Base-by-base conservation (phyloP, 2,797 vertebrate species). In the Vireo griseus region DNA sequence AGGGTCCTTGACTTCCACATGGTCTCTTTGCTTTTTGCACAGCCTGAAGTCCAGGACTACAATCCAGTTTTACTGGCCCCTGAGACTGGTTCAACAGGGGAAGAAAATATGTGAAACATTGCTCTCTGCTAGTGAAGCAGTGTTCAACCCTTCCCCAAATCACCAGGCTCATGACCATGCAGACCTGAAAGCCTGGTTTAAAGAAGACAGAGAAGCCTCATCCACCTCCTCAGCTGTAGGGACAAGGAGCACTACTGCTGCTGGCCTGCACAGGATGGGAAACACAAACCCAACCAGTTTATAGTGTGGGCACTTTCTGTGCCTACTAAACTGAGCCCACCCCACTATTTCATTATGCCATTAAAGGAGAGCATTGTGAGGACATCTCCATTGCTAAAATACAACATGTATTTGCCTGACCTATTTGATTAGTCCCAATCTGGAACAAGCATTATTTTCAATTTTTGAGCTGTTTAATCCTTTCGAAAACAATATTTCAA, bases 401-500 rank as follows among this genome's bases (percentile, higher is more conserved):
- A 63, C 22, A 79, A 76, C 6, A 35, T 4, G 1, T 12, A 26
- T 88, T 69, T 69, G 40, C 16, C 63, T 73, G 63, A 72, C 18
- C 12, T 52, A 48, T 62, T 73, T 66, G 17, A 39, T 52, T 59
- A 19, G 6, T 42, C 16, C 47, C 39, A 67, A 39, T 28, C 26
- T 63, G n/a, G 91, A 94, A 91, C 35, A 45, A 28, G 20, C 66
- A 55, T 22, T 69, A 50, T 16, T 79, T 91, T 79, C 16, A 28
- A 21, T 79, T 73, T 7, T 3, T 11, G 19, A 12, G 6, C n/a
- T 50, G 10, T 47, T 79, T 79, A 89, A 71, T 73, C 37, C 15
- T 79, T 73, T 76, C 25, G 22, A 71, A 85, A 85, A 59, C 26
- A 80, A 59, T 21, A 79, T 75, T 86, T 87, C 44, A 87, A 58